A percentile compares a stretch with the other conserved stretches of the same genome.
Evolutionary conservation across 1,140 invertebrate genomes (phyloP).

Genomic region (Zaprionus tsacasi): DNA sequence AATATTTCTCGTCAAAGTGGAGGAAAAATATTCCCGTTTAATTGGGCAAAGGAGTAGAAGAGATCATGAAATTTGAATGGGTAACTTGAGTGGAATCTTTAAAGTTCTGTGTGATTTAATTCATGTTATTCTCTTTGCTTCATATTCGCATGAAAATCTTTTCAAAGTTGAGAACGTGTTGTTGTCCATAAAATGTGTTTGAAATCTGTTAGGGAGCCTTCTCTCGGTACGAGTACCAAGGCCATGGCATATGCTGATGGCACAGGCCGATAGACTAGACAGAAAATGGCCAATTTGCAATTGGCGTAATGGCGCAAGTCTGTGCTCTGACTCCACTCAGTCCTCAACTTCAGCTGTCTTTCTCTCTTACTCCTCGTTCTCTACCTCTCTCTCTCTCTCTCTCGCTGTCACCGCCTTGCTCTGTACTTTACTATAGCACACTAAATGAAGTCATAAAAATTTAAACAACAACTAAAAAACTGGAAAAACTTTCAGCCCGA

Average conservation of each 20-base stretch:
- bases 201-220: slow-evolving; percentile 38
- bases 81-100: no score
- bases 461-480: slow-evolving; percentile 56
- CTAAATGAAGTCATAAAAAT: slow-evolving; percentile 74
- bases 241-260: slow-evolving; percentile 50
- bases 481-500: slow-evolving; percentile 56
- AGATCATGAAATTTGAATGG: no score
- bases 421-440: slow-evolving; percentile 27
- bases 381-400: background rate
- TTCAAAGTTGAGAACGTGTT: background rate
- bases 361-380: background rate
- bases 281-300: slow-evolving; percentile 66
- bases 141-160: background rate
- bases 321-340: background rate
- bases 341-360: background rate
- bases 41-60: no score
- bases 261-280: slow-evolving; percentile 54
- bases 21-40: no score
- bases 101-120: no score
- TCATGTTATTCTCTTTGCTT: no score
- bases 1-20: no score
- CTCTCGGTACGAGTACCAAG: slow-evolving; percentile 13
- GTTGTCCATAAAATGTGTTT: slow-evolving; percentile 21
- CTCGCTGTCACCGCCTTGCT: background rate
- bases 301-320: slow-evolving; percentile 65